A percentile compares a stretch with the other conserved stretches of the same genome.
Conservation (phyloP, 2,113 vertebrate genomes). For the Lepisosteus osseus region DNA sequence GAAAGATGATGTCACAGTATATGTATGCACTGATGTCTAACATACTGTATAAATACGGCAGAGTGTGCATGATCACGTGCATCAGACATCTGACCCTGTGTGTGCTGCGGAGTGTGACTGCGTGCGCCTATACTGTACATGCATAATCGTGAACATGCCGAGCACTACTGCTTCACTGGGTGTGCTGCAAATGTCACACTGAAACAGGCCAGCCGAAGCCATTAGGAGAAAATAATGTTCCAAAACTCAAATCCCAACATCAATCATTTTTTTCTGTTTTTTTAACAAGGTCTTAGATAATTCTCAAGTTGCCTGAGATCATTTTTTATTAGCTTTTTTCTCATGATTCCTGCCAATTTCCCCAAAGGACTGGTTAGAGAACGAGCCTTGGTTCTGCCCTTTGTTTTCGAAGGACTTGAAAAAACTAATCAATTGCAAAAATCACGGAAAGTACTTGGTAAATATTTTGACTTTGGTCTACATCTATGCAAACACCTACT, state of each 20-base stretch:
- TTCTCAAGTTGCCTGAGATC: not conserved
- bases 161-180: not conserved
- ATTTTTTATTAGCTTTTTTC: not conserved
- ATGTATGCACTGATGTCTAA: slow-evolving; percentile 51
- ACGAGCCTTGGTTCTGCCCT: not conserved
- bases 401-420: no score
- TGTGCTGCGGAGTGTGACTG: not conserved
- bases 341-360: slow-evolving; percentile 3
- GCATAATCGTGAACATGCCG: not conserved
- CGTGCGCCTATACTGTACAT: not conserved
- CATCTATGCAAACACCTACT: no score
- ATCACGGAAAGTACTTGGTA: no score
- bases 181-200: not conserved
- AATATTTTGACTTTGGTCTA: no score
- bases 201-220: not conserved
- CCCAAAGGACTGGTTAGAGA: not conserved
- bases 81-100: not conserved
- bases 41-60: slow-evolving; percentile 30
- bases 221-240: slow-evolving; percentile 1
- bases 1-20: slow-evolving; percentile 54
- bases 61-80: not conserved
- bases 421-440: no score
- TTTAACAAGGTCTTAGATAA: not conserved
- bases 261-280: not conserved
- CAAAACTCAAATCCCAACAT: not conserved